These are phyloP conservation scores for Cydia strobilella DNA, from an alignment of 1,140 invertebrate species.

Conservation along the genomic window DNA sequence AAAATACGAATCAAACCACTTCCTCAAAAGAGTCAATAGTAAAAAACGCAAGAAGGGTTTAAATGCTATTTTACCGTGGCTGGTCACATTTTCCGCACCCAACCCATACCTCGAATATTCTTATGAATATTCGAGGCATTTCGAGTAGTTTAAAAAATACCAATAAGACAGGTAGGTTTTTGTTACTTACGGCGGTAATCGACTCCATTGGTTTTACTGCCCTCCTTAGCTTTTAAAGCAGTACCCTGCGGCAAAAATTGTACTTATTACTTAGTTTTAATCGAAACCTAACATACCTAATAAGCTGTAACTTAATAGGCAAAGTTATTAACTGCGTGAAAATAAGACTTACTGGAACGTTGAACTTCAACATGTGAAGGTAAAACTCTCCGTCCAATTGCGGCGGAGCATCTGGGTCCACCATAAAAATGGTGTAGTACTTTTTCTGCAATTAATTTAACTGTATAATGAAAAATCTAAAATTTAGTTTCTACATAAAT, in stretches of 20 bases:
- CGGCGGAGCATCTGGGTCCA: conserved; percentile 69
- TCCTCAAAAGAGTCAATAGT: not conserved
- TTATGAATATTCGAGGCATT: too few species aligned
- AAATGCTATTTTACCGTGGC: not conserved
- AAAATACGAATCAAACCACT: not conserved
- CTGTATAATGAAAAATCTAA: not conserved
- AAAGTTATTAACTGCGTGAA: not conserved
- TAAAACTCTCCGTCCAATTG: conserved; percentile 68
- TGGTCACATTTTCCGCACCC: not conserved
- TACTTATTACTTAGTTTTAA: conserved; percentile 33
- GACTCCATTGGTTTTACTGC: conserved; percentile 61
- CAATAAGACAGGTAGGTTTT: not conserved
- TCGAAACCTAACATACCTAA: not conserved
- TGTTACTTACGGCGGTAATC: conserved; percentile 62
- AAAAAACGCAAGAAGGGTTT: too few species aligned
- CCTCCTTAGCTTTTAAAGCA: conserved; percentile 60
- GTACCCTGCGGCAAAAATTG: conserved; percentile 50
- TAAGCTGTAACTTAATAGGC: not conserved
- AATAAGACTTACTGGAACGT: conserved; percentile 63
- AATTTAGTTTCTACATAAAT: not conserved
- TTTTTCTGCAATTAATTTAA: conserved; percentile 65
- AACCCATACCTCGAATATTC: too few species aligned
- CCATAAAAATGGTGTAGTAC: conserved; percentile 66
- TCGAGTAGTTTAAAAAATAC: too few species aligned
- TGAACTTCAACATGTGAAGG: conserved; percentile 69